These are phyloP conservation scores for Dascillus cervinus DNA, from an alignment of 2,888 invertebrate genomes.

Conservation along the genomic window DNA sequence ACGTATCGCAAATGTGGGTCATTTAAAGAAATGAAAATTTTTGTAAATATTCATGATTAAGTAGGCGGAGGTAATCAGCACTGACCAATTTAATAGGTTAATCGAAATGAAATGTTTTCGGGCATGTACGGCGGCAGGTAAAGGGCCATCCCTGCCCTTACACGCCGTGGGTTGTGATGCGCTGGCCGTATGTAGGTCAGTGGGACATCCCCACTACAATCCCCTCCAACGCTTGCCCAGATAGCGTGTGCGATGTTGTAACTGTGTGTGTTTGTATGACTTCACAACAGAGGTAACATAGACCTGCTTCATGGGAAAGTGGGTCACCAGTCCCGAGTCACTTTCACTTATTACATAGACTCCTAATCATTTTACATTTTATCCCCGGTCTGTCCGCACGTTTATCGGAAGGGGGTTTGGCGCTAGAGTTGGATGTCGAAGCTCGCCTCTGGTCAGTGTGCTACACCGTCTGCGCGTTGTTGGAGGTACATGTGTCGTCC, in stretches of 20 bases:
- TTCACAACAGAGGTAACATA: slow-evolving; percentile 62
- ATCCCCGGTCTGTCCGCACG: slow-evolving; percentile 46
- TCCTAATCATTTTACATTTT: slow-evolving; percentile 66
- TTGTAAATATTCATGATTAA: too few relatives aligned
- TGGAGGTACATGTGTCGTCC: slow-evolving; percentile 10
- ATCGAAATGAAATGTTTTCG: too few relatives aligned
- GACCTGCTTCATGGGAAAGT: slow-evolving; percentile 89
- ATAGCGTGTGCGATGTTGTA: slow-evolving; percentile 32
- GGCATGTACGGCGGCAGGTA: slow-evolving; percentile 25
- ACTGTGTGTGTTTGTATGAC: slow-evolving; percentile 37
- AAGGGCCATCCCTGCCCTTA: slow-evolving; percentile 39
- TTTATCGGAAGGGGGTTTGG: slow-evolving; percentile 22
- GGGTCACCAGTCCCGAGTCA: slow-evolving; percentile 71
- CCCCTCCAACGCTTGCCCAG: slow-evolving; percentile 29
- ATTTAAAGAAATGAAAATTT: too few relatives aligned
- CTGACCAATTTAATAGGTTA: too few relatives aligned
- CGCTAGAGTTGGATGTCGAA: slow-evolving; percentile 32
- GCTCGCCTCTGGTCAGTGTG: slow-evolving; percentile 18
- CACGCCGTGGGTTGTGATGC: slow-evolving; percentile 55
- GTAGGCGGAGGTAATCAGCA: too few relatives aligned
- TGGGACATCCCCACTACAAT: slow-evolving; percentile 60
- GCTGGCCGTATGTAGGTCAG: slow-evolving; percentile 71
- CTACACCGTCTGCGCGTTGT: slow-evolving; percentile 12
- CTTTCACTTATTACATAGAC: slow-evolving; percentile 84
- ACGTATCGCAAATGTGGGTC: too few relatives aligned